Evolutionary conservation across 2,888 invertebrate species (phyloP), one percentile per base, ranked within the genome.

Genomic region (Tenthredo scrophulariae): DNA sequence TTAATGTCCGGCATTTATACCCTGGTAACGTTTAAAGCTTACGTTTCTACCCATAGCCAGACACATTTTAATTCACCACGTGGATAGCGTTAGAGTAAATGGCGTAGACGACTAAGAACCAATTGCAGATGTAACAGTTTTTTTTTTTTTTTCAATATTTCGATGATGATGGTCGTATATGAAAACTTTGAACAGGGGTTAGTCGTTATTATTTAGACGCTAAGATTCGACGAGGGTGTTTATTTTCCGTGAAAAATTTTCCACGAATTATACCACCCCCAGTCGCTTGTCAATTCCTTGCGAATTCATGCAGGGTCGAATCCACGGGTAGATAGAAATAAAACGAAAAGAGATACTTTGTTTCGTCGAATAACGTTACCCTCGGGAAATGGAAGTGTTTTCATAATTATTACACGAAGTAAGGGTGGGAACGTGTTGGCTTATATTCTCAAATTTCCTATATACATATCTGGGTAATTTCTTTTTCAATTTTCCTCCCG

Each of bases 1-100:
- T 75, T 75, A 75, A 75, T 46, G 75, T 46, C 46, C 22, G n/a
- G 75, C 75, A 50, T 75, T 75, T 75, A 22, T 75, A 75, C 43
- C 40, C 75, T 46, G 75, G 13, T 1, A 43, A 43, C 75, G 46
- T 75, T 75, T 22, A 22, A 75, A 46, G 75, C 26, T 75, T 2
- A 15, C n/a, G 26, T 46, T 75, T 75, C 26, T 46, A 10, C 1
- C 33, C 9, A n/a, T 70, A 7, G 22, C 10, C 6, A 70, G 37
- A 70, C 37, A 37, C 37, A 18, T 70, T 37, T 37, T 37, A 33
- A 70, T 70, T 70, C 18, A 37, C 70, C n/a, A 15, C 18, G 15
- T 9, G 70, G 33, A 70, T 37, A 15, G 18, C n/a, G 37, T 37
- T 37, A 40, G n/a, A 70, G 22, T 70, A 70, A 70, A 70, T n/a